Percentiles rank a stretch among this genome's conserved stretches.
Conservation (phyloP, 2,888 invertebrate species). For the Heliothis peltigera region DNA sequence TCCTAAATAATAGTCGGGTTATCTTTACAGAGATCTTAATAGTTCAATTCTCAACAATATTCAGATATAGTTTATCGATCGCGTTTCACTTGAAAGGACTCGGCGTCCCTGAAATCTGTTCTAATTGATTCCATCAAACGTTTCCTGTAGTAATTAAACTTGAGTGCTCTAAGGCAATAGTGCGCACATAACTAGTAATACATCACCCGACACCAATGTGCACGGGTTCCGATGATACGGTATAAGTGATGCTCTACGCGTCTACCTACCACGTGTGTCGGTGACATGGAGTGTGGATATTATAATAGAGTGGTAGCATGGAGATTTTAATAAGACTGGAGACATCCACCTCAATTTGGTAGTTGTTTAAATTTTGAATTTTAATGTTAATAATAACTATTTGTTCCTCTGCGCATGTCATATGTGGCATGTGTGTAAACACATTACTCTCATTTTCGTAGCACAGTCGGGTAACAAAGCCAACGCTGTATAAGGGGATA, state of each 20-base stretch:
- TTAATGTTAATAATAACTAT: too few relatives aligned
- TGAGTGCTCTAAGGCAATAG: conserved; percentile 40
- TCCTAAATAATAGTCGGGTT: too few relatives aligned
- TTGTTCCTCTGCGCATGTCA: too few relatives aligned
- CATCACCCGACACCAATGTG: conserved; percentile 28
- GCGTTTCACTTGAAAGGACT: conserved; percentile 17
- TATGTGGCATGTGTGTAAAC: too few relatives aligned
- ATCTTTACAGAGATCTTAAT: too few relatives aligned
- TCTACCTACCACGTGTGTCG: background rate
- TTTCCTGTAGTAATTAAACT: conserved; percentile 46
- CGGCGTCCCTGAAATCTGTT: conserved; percentile 29
- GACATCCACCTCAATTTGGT: background rate
- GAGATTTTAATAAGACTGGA: background rate
- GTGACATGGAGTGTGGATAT: conserved; percentile 6
- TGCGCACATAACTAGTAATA: conserved; percentile 25
- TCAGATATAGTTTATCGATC: conserved; percentile 25
- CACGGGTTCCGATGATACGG: conserved; percentile 26
- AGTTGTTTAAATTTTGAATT: too few relatives aligned
- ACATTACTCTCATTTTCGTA: too few relatives aligned
- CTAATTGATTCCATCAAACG: conserved; percentile 46
- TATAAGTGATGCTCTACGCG: conserved; percentile 8
- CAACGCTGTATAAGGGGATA: too few relatives aligned
- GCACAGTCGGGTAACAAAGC: too few relatives aligned
- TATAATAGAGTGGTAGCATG: conserved; percentile 15
- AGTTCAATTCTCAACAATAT: background rate